Base-by-base conservation (phyloP, 2,797 vertebrate genomes). In the Darevskia nairensis region DNA sequence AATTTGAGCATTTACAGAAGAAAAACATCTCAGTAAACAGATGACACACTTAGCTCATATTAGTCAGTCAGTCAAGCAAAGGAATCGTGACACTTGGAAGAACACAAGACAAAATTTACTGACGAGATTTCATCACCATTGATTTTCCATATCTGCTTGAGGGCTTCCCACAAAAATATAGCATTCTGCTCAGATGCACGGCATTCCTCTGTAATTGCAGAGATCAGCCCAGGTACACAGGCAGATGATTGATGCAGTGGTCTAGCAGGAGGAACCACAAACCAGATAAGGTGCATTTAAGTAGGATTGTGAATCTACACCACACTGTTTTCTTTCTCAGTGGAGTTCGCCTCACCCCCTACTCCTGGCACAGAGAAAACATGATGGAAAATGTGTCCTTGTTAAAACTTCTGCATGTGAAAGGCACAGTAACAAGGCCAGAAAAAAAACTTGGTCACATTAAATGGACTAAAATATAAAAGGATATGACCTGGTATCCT, bases 31-130 rank as follows among this genome's bases (percentile, higher is more conserved):
- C n/a, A 80, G 59, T 80, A 80, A 80, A 68, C 69, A 89, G 69
- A 75, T 89, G 83, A 50, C 69, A 85, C 68, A 44, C 78, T 81
- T 75, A 64, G n/a, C 59, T 85, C 69, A 75, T 25, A 39, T 80
- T 85, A 80, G 77, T 80, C 88, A 89, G 68, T 71, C 82, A 84
- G 55, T 75, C 82, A 89, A 72, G 55, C 76, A 46, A 89, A 32
- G 13, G 19, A 84, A 80, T 80, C 15, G 8, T 80, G 76, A 80
- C 68, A 50, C 68, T 74, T 32, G 78, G 79, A 85, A 59, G 4
- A 89, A 68, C 59, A 39, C 68, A 75, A 80, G 84, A 74, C 77
- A 75, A 80, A 87, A 74, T 75, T 35, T 61, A 9, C 77, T 50
- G 29, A 68, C 35, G 41, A 32, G 83, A 75, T 80, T 80, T 80